A percentile compares a stretch with the other conserved stretches of the same genome.
Evolutionary conservation across 2,888 invertebrate species (phyloP).

Genomic region (Acholoe squamosa): DNA sequence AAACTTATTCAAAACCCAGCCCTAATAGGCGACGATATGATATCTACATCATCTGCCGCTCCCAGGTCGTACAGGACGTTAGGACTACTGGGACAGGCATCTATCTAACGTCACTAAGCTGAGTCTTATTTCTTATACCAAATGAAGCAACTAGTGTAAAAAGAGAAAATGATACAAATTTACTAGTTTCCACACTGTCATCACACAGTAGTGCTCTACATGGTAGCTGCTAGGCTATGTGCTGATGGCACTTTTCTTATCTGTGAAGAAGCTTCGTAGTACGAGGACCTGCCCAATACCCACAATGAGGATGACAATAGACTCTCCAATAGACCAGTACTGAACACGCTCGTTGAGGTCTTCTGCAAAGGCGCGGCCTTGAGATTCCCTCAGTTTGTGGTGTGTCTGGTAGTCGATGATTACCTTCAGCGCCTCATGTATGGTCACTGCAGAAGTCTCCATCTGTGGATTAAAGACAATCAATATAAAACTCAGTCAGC

Average conservation of each 20-base stretch:
- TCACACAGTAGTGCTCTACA: neutral
- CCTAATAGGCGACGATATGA: too few species aligned
- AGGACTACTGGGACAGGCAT: too few species aligned
- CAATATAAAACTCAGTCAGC: neutral
- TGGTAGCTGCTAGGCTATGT: neutral
- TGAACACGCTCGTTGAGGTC: conserved; percentile 95
- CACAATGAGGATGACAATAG: conserved; percentile 91
- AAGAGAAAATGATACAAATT: too few species aligned
- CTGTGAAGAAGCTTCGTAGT: conserved; percentile 95
- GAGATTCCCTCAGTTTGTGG: conserved; percentile 96
- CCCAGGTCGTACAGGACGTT: too few species aligned
- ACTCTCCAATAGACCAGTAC: conserved; percentile 94
- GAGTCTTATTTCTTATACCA: too few species aligned
- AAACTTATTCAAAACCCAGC: too few species aligned
- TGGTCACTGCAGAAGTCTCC: conserved; percentile 94
- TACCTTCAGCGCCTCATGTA: conserved; percentile 93
- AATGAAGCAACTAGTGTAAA: too few species aligned
- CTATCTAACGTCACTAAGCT: too few species aligned
- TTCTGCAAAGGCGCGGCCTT: conserved; percentile 97
- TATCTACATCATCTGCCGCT: too few species aligned
- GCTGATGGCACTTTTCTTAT: conserved; percentile 83
- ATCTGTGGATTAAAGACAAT: conserved; percentile 87
- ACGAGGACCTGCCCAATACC: conserved; percentile 95
- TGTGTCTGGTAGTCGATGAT: conserved; percentile 98
- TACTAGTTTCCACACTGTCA: neutral